These are phyloP conservation scores for Drosophila sp. DNA, from an alignment of 1,140 invertebrate species.

Conservation along the genomic window DNA sequence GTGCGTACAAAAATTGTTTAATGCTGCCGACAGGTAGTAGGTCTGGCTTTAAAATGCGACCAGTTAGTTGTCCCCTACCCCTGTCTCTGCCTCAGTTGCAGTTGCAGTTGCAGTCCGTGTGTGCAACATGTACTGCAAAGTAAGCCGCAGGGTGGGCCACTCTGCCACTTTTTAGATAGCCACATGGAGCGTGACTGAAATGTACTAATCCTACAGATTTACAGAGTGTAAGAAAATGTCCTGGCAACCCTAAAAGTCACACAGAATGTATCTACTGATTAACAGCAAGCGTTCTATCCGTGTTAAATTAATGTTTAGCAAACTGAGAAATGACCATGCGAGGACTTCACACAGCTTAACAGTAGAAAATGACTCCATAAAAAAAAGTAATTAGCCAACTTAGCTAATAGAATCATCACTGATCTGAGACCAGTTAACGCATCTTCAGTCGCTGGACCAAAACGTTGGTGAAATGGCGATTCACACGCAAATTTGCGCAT, in stretches of 20 bases:
- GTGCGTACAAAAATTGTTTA: conserved; percentile 14
- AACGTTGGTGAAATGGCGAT: conserved; percentile 14
- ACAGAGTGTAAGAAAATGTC: neutral
- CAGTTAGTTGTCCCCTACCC: conserved; percentile 11
- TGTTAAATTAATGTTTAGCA: conserved; percentile 39
- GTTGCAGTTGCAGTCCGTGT: neutral
- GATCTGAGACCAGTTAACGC: neutral
- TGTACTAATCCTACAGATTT: conserved; percentile 42
- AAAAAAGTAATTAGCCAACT: conserved; percentile 12
- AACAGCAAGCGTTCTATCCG: conserved; percentile 27
- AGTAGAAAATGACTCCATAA: neutral
- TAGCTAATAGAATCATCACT: conserved; percentile 11
- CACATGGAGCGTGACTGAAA: conserved; percentile 41
- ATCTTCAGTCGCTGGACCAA: conserved; percentile 22
- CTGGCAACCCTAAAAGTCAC: neutral
- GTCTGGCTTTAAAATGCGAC: neutral
- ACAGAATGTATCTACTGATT: conserved; percentile 7
- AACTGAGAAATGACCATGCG: conserved; percentile 25
- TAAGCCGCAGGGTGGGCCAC: conserved; percentile 15
- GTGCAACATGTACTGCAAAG: neutral
- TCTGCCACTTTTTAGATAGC: conserved; percentile 30
- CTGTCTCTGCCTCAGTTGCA: neutral
- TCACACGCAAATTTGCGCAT: conserved; percentile 45
- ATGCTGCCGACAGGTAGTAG: conserved; percentile 32
- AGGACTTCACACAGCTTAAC: conserved; percentile 3